Conservation (phyloP, 2,888 invertebrate genomes). For the Yponomeuta cagnagella region DNA sequence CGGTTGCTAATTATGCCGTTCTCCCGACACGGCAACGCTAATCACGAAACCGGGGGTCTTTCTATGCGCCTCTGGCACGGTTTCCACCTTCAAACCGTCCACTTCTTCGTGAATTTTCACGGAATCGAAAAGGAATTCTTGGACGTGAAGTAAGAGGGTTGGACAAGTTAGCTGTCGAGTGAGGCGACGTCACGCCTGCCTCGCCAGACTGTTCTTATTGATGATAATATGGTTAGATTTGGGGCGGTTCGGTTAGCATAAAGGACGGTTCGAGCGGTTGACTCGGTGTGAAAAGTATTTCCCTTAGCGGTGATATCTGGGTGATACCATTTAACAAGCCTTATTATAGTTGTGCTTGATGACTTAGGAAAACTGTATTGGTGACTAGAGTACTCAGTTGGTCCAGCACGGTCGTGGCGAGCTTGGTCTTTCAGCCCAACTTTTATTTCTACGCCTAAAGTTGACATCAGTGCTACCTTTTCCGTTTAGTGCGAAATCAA, state of each 20-base stretch:
- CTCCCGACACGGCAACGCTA: slow-evolving; percentile 31
- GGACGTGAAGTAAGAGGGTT: not conserved
- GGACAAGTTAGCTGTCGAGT: not conserved
- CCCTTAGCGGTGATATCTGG: not conserved
- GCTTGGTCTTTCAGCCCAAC: no score
- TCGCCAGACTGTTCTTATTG: not conserved
- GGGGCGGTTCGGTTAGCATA: not conserved
- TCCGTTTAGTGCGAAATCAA: no score
- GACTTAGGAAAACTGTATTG: no score
- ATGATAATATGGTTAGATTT: slow-evolving; percentile 1
- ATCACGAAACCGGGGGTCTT: slow-evolving; percentile 15
- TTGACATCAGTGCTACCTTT: no score
- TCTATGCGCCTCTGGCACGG: not conserved
- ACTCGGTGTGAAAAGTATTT: not conserved
- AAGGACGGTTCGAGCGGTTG: not conserved
- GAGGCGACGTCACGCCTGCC: not conserved
- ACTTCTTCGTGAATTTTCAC: not conserved
- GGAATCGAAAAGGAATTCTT: not conserved
- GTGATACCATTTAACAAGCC: not conserved
- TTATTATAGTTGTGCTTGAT: no score
- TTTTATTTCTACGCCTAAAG: no score
- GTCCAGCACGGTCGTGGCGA: no score
- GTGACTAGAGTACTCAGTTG: no score
- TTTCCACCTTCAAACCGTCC: not conserved
- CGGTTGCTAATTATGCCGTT: slow-evolving; percentile 16